Conservation (phyloP, 2,797 vertebrate genomes). For the Myiothlypis chrysogaster region DNA sequence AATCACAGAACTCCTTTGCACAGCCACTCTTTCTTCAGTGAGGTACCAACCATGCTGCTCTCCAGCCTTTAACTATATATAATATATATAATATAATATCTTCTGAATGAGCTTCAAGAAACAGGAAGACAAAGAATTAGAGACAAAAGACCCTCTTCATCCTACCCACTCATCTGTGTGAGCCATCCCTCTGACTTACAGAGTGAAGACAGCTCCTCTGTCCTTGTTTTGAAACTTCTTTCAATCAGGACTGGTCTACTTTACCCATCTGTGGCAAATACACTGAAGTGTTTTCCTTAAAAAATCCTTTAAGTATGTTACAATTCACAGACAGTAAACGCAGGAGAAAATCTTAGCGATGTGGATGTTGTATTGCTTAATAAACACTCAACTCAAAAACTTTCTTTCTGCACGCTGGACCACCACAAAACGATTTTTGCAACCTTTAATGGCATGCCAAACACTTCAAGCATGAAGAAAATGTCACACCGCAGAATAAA, state of each 20-base stretch:
- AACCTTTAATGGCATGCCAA: conserved; percentile 20
- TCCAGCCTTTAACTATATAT: neutral
- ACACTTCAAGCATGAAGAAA: conserved; percentile 41
- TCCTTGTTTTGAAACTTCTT: neutral
- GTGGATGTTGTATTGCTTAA: neutral
- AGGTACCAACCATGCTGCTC: neutral
- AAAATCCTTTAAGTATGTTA: neutral
- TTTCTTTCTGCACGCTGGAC: conserved; percentile 1
- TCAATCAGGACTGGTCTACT: neutral
- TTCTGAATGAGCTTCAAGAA: neutral
- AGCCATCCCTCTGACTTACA: neutral
- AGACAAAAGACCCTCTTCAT: neutral
- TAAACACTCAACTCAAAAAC: conserved; percentile 8
- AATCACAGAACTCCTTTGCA: neutral
- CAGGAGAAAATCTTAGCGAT: neutral
- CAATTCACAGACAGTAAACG: neutral
- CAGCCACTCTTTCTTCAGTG: neutral
- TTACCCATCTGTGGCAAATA: neutral
- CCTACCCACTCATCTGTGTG: neutral
- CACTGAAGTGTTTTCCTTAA: neutral
- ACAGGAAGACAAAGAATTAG: neutral
- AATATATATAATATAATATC: neutral
- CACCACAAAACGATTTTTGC: neutral
- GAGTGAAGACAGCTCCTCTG: neutral
- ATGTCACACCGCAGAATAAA: conserved; percentile 6